Percentiles rank a stretch among this genome's conserved stretches.
phyloP scores from a whole-genome alignment of 1,140 invertebrate genomes.

The Cotesia vestalis region DNA sequence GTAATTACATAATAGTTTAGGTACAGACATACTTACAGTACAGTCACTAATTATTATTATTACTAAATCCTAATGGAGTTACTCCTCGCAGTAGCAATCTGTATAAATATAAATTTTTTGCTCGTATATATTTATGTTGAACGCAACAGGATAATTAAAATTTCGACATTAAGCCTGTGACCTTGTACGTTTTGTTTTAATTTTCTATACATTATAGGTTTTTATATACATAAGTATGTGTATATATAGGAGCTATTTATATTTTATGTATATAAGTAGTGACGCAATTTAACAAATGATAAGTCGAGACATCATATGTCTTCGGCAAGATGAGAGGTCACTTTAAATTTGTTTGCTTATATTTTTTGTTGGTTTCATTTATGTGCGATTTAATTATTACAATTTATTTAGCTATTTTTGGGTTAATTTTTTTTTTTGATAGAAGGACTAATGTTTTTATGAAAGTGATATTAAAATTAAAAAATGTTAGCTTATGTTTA shows the following conservation, averaged over 20 bases:
- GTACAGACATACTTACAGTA: too few relatives aligned
- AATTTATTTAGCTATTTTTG: neutral
- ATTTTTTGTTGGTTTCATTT: neutral
- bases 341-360: neutral
- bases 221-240: neutral
- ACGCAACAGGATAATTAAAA: conserved; percentile 19
- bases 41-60: too few relatives aligned
- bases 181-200: conserved; percentile 7
- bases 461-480: too few relatives aligned
- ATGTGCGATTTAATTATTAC: neutral
- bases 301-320: conserved; percentile 12
- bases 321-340: neutral
- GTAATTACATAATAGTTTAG: too few relatives aligned
- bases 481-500: too few relatives aligned
- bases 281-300: conserved; percentile 8
- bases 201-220: neutral
- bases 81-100: neutral
- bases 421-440: neutral
- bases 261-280: neutral
- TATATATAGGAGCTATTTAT: neutral
- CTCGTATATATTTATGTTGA: conserved; percentile 14
- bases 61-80: neutral
- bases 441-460: neutral
- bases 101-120: neutral
- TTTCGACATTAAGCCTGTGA: neutral